These are phyloP conservation scores for Ophiodon elongatus DNA, from an alignment of 2,113 vertebrate genomes.

Conservation along the genomic window DNA sequence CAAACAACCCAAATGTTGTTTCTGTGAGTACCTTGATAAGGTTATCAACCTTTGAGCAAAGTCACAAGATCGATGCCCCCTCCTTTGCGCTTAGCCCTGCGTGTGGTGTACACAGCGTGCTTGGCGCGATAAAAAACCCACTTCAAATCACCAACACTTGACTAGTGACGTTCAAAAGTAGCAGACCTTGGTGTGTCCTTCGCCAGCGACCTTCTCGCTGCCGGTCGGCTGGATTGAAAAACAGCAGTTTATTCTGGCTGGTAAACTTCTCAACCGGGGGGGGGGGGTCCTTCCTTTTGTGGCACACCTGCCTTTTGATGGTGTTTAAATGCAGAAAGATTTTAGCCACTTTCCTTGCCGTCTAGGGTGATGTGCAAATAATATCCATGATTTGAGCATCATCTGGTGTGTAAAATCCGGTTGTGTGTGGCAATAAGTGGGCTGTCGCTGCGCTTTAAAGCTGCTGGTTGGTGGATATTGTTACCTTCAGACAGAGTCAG, in stretches of 20 bases:
- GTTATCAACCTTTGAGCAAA: no score
- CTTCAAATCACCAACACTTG: background rate
- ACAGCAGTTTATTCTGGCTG: background rate
- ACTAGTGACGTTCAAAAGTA: background rate
- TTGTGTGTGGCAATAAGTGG: slow-evolving; percentile 9
- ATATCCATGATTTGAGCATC: background rate
- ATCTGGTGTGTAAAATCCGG: slow-evolving; percentile 1
- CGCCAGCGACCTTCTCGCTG: background rate
- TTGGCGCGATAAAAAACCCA: background rate
- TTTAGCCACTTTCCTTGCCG: background rate
- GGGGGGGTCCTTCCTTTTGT: slow-evolving; percentile 12
- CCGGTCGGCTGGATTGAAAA: background rate
- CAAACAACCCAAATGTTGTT: background rate
- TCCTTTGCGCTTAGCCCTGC: background rate
- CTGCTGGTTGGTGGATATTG: background rate
- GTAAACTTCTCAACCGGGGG: background rate
- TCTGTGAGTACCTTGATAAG: background rate
- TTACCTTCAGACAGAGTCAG: background rate
- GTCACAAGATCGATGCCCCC: no score
- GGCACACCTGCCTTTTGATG: background rate
- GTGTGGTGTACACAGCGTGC: background rate
- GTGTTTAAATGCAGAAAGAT: background rate
- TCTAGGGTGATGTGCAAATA: background rate
- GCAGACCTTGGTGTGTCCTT: no score
- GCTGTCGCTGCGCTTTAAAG: no score